Base-by-base conservation (phyloP, 2,888 invertebrate species). In the Uloborus plumipes region DNA sequence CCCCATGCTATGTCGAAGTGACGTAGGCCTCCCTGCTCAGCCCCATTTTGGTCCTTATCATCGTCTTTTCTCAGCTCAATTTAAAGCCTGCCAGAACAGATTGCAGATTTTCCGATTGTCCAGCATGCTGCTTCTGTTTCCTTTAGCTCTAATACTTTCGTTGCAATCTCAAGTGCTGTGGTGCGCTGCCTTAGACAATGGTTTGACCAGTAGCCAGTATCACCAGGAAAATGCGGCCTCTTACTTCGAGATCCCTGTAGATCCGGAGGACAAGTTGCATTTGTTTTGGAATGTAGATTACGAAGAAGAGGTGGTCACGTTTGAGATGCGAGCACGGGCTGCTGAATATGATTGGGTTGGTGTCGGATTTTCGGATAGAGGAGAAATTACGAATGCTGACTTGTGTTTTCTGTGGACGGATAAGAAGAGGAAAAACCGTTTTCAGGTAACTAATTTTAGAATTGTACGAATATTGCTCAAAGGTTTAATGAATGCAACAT, bases 361-460 rank as follows among this genome's bases (percentile, higher is more conserved):
- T 0, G 87, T 96, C 67, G 96, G 96, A 51, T 96, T 96, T 90
- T 96, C 96, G 0, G 93, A 95, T 87, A 92, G 94, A 80, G 96
- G 96, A 0, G 91, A 92, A 64, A 87, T 92, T 3, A 91, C 91
- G 83, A 92, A 93, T 59, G 94, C 95, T 0, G 96, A 97, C 89
- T 92, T 94, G 84, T 96, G 96, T 87, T 90, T 96, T 64, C 90
- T 95, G 76, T 95, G 95, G 93, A 91, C 92, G 67, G 93, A 94
- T 87, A 93, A 93, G 90, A 92, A 91, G 86, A 91, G 92, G 31
- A 89, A 89, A 81, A 89, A 91, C 53, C 91, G 92, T 81, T 89
- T 92, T 78, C 89, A 92, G 89, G 92, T 92, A 88, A 88, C 84
- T 49, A 65, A 47, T 26, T 13, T 26, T 62, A 26, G 26, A 20